Evolutionary conservation across 2,888 invertebrate species (phyloP), one percentile per base, ranked within the genome.

Genomic region (Tenthredo scrophulariae): DNA sequence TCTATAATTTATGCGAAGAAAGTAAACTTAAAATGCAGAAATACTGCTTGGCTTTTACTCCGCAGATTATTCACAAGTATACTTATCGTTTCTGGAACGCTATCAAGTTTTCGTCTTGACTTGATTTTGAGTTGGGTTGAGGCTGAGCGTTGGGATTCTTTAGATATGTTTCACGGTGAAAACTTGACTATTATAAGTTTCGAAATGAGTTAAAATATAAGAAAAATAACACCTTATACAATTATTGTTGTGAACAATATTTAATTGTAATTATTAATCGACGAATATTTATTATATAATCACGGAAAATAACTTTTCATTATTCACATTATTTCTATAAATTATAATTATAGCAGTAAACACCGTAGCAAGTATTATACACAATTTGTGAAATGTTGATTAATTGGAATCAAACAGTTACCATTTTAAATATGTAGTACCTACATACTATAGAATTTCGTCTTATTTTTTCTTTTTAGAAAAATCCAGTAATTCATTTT

Each of bases 221-320:
- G 18, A 67, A 18, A 33, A 33, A 33, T 33, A 18, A 18, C 29
- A 67, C 15, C 4, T 33, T 67, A 13, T 33, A 33, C 7, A n/a
- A 67, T 67, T 33, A 33, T 15, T 33, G n/a, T 77, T 77, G 22
- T 15, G 26, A 75, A 75, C 33, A n/a, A 77, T 54, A 40, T 54
- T 46, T 54, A 29, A 40, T 50, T 33, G 33, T 33, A 33, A 18
- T 67, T 18, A 67, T 67, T 33, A 67, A 74, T 43, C 43, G 43
- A 43, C 22, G 43, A 74, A 74, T 74, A 74, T 18, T 77, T 77
- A 50, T 77, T 33, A 29, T 50, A 50, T 74, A 74, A 43, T 74
- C n/a, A 74, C 22, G 74, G 22, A 43, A 74, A 74, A 26, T 26
- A 22, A 74, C 43, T 74, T 40, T 40, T 26, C 22, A 74, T 54